Conservation (phyloP, 2,888 invertebrate species). For the Portevinia maculata region DNA sequence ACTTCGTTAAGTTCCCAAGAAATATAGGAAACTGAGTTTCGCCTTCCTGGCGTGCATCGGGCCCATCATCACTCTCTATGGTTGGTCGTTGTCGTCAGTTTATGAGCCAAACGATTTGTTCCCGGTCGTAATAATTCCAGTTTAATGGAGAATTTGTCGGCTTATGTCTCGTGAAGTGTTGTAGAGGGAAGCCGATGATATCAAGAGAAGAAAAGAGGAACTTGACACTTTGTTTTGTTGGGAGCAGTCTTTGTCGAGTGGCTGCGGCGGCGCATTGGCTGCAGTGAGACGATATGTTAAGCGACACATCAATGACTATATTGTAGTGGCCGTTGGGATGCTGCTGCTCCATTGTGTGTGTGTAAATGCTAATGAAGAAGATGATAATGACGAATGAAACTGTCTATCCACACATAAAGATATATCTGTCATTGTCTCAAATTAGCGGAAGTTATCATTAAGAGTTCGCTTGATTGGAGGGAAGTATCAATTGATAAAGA, state of each 20-base stretch:
- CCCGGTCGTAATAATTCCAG: conserved; percentile 63
- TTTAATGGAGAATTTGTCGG: conserved; percentile 49
- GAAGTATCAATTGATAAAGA: conserved; percentile 71
- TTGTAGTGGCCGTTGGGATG: conserved; percentile 2
- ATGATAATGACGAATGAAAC: conserved; percentile 45
- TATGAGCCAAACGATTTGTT: conserved; percentile 67
- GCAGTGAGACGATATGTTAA: conserved; percentile 7
- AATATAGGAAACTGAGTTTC: conserved; percentile 64
- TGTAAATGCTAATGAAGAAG: conserved; percentile 4
- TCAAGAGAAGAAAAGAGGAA: conserved; percentile 33
- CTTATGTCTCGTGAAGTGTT: conserved; percentile 18
- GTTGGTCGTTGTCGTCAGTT: conserved; percentile 33
- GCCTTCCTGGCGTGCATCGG: conserved; percentile 65
- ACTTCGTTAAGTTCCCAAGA: conserved; percentile 63
- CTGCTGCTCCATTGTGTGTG: conserved; percentile 17
- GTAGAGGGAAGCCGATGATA: not conserved
- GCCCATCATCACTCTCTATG: conserved; percentile 52
- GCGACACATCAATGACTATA: conserved; percentile 24
- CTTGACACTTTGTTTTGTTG: conserved; percentile 53
- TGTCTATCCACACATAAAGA: conserved; percentile 41
- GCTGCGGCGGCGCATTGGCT: conserved; percentile 61
- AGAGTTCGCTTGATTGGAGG: conserved; percentile 70
- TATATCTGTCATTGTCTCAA: conserved; percentile 68
- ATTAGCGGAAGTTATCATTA: conserved; percentile 74
- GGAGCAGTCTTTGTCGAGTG: conserved; percentile 3